phyloP scores from a whole-genome alignment of 1,140 invertebrate species.

The Leptinotarsa texana region DNA sequence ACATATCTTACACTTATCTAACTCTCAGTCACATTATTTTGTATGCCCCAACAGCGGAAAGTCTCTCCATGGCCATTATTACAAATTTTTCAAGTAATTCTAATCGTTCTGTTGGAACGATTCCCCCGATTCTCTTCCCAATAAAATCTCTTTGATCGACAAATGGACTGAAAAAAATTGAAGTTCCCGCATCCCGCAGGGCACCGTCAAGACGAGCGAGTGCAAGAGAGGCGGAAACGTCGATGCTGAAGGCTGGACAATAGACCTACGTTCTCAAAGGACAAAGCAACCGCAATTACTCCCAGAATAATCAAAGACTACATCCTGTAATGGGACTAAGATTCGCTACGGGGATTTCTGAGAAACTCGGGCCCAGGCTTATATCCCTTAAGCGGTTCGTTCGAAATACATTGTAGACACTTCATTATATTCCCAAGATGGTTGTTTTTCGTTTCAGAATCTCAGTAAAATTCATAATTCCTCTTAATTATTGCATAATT shows the following conservation, averaged over 20 bases:
- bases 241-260: conserved; percentile 39
- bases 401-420: no score
- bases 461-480: no score
- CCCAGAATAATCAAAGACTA: conserved; percentile 48
- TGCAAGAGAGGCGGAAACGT: conserved; percentile 25
- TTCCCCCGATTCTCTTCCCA: background rate
- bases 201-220: background rate
- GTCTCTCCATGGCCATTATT: background rate
- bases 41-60: background rate
- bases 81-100: background rate
- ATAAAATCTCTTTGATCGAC: conserved; percentile 32
- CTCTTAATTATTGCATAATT: no score
- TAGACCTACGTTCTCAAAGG: conserved; percentile 40
- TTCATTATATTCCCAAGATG: no score
- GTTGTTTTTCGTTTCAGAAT: no score
- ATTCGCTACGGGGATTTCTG: conserved; percentile 33
- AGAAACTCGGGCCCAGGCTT: conserved; percentile 2
- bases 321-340: conserved; percentile 45
- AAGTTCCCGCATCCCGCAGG: conserved; percentile 19
- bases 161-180: conserved; percentile 43
- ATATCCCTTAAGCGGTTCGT: conserved; percentile 20
- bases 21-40: background rate
- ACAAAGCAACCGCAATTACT: conserved; percentile 47
- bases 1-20: no score
- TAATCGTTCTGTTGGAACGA: background rate